Base-by-base conservation (phyloP, 1,140 invertebrate species). In the Teleopsis dalmanni region DNA sequence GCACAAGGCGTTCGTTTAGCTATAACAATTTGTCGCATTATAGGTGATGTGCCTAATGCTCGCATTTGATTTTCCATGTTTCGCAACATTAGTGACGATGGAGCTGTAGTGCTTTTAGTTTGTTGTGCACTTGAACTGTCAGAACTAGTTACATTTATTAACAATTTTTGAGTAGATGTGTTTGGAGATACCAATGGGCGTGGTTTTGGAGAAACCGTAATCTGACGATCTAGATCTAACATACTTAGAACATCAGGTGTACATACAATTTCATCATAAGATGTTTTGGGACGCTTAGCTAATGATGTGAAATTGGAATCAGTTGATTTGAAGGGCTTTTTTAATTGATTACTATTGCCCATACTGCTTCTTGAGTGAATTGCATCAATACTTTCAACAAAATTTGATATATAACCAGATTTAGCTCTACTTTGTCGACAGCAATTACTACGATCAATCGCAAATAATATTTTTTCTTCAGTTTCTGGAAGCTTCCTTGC, bases 261-360 rank as follows among this genome's bases (percentile, higher is more conserved):
- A 22, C 69, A 71, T 9, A 71, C 65, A n/a, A 71, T 59, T 37
- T 71, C 69, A 48, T 69, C 60, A 36, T 71, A 67, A 2, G 56
- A 59, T 7, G 55, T 50, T 44, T 67, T 70, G 0, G 51, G 37
- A n/a, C 59, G 56, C 22, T 69, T 69, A 2, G 54, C 42, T 3
- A 53, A 35, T 0, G 57, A 38, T 13, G 57, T 23, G 27, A 50
- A 51, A 8, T 40, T 41, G 6, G 40, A 29, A 40, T 23, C 8
- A 26, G 51, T 46, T 33, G 27, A 36, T 16, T 52, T 59, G 1
- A 37, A 11, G n/a, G 37, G 34, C 34, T 57, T 57, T 25, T 62
- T 67, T 3, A 57, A 51, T 2, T 56, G 51, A 13, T 36, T 34
- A 6, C 57, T 44, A 31, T 53, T 60, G 21, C 21, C 35, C 3